Base-by-base conservation (phyloP, 2,113 vertebrate genomes). In the Apodemus speciosus region DNA sequence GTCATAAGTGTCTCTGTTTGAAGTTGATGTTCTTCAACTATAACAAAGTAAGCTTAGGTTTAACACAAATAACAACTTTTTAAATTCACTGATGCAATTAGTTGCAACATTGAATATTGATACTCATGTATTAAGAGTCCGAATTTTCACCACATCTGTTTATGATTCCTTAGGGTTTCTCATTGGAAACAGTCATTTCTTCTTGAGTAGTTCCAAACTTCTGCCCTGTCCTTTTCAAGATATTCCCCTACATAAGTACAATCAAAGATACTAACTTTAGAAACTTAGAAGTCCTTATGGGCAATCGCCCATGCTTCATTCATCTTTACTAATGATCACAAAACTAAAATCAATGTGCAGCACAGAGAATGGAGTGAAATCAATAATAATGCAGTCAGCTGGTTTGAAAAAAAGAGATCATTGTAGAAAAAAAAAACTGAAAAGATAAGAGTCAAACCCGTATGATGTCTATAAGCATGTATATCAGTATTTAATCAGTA, bases 91-190 rank as follows among this genome's bases (percentile, higher is more conserved):
- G 10, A 51, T 51, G 51, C 51, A 51, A 51, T 51, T 56, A 56
- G 16, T 56, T 56, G 30, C 10, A 27, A 27, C 1, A 53, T 53
- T 88, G 27, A 23, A 84, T 49, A 60, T 38, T 25, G 40, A 7
- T 49, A 15, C 18, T 72, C 62, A 49, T 23, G 43, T 8, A 35
- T 35, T n/a, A n/a, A 8, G 11, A 23, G 30, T 91, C 15, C 38
- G 4, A 68, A 16, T 15, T 56, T 43, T 1, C 3, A 40, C 30
- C 27, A 8, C n/a, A 0, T 73, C 23, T 20, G 20, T 3, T 0
- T 9, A 6, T 20, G 15, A 60, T 49, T 49, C 16, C 10, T 6
- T 43, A 4, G 4, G 14, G 56, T 16, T 51, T 56, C 2, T 51
- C 21, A 7, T 3, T 66, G 27, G 2, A 40, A 13, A 27, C 10